Evolutionary conservation across 2,797 vertebrate species (phyloP).

Genomic region (Numenius phaeopus): DNA sequence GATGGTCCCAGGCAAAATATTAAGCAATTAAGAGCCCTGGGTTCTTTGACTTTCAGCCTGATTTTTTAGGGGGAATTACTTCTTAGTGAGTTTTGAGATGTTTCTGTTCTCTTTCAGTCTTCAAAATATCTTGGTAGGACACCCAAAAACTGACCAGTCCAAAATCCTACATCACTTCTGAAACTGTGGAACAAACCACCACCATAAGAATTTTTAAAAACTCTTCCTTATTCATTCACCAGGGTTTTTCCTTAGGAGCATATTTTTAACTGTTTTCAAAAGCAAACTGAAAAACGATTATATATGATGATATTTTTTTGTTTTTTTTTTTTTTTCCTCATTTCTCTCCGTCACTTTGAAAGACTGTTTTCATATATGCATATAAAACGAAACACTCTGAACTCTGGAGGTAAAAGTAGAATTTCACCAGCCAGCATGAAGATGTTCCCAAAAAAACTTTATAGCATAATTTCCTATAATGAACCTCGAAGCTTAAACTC

Average conservation of each 20-base stretch:
- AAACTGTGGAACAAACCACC: not conserved
- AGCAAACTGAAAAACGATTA: not conserved
- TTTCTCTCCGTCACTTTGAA: not conserved
- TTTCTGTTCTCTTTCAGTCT: not conserved
- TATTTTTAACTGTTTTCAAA: not conserved
- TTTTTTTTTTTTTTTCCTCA: not conserved
- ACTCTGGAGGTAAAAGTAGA: not conserved
- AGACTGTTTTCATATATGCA: not conserved
- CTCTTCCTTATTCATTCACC: not conserved
- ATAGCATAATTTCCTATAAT: conserved; percentile 36
- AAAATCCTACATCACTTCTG: not conserved
- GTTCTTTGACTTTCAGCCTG: not conserved
- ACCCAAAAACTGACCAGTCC: not conserved
- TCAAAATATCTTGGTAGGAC: not conserved
- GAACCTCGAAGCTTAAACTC: conserved; percentile 39
- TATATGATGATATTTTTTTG: not conserved
- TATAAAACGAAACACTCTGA: not conserved
- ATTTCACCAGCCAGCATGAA: not conserved
- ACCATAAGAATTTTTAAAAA: rapidly evolving
- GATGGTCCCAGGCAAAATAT: not conserved
- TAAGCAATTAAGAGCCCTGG: rapidly evolving
- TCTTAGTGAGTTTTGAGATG: not conserved
- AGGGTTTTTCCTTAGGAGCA: rapidly evolving
- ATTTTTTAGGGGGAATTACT: not conserved
- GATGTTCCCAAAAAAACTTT: not conserved